These are phyloP conservation scores for Exocentrus adspersus DNA, from an alignment of 2,888 invertebrate genomes.

Conservation along the genomic window DNA sequence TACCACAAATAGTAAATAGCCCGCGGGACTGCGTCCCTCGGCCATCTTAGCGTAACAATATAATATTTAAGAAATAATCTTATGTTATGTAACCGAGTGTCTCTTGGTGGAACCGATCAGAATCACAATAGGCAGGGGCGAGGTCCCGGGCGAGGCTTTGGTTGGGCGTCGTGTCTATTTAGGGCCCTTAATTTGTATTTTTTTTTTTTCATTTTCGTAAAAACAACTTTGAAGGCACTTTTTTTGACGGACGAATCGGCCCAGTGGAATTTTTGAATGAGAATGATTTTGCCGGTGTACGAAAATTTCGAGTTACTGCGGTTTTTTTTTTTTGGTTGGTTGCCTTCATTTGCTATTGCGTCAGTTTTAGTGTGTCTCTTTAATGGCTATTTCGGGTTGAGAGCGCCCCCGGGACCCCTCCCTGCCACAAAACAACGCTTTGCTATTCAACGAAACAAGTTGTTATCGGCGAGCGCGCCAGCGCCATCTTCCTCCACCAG, in stretches of 20 bases:
- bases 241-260: slow-evolving; percentile 95
- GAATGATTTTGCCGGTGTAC: slow-evolving; percentile 64
- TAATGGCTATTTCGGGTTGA: slow-evolving; percentile 79
- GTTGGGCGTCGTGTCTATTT: slow-evolving; percentile 85
- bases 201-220: slow-evolving; percentile 86
- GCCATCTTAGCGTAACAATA: slow-evolving; percentile 65
- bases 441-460: slow-evolving; percentile 24
- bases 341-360: slow-evolving; percentile 86
- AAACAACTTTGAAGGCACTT: slow-evolving; percentile 96
- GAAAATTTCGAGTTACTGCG: slow-evolving; percentile 60
- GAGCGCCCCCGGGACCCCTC: slow-evolving; percentile 66
- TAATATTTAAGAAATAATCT: slow-evolving; percentile 66
- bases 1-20: slow-evolving; percentile 65
- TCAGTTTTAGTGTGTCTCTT: slow-evolving; percentile 74
- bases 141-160: slow-evolving; percentile 64
- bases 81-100: slow-evolving; percentile 65
- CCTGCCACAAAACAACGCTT: slow-evolving; percentile 51
- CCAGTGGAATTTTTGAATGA: slow-evolving; percentile 80
- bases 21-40: slow-evolving; percentile 54
- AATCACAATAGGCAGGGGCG: slow-evolving; percentile 59
- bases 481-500: background rate
- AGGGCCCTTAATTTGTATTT: slow-evolving; percentile 85
- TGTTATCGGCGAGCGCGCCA: background rate
- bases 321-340: slow-evolving; percentile 67
- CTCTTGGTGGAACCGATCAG: slow-evolving; percentile 64